Evolutionary conservation across 2,113 vertebrate genomes (phyloP).

Genomic region (Azemiops feae): DNA sequence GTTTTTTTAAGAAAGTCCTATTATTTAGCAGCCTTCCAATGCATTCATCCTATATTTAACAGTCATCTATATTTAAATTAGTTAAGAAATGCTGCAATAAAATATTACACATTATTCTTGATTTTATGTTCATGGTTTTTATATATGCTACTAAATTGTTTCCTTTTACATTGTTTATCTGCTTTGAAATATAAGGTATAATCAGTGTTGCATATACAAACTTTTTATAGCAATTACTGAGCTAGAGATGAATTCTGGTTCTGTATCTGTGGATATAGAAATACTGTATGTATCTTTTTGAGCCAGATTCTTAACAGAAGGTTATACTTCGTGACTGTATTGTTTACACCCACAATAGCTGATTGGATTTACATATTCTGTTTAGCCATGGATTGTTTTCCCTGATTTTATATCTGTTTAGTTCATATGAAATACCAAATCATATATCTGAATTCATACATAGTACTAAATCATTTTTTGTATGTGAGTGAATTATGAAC

Average conservation of each 20-base stretch:
- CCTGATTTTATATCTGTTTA: not conserved
- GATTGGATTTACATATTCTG: not conserved
- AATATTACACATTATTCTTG: not conserved
- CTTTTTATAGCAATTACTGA: not conserved
- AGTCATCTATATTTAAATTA: not conserved
- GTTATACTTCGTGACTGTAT: not conserved
- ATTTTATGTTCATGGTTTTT: conserved; percentile 1
- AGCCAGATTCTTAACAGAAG: not conserved
- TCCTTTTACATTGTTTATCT: not conserved
- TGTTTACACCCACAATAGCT: conserved; percentile 16
- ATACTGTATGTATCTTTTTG: not conserved
- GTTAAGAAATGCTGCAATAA: conserved; percentile 11
- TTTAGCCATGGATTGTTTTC: not conserved
- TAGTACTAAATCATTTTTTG: not conserved
- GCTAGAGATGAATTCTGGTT: not conserved
- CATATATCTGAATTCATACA: not conserved
- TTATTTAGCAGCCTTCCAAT: not conserved
- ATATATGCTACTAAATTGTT: not conserved
- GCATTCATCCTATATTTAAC: not conserved
- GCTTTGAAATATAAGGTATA: not conserved
- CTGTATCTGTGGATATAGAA: not conserved
- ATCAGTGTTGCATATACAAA: not conserved
- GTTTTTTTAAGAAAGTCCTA: not conserved
- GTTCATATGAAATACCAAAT: not conserved
- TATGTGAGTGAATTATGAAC: not conserved